phyloP scores from a whole-genome alignment of 1,140 invertebrate genomes.

The Leucophenga varia region DNA sequence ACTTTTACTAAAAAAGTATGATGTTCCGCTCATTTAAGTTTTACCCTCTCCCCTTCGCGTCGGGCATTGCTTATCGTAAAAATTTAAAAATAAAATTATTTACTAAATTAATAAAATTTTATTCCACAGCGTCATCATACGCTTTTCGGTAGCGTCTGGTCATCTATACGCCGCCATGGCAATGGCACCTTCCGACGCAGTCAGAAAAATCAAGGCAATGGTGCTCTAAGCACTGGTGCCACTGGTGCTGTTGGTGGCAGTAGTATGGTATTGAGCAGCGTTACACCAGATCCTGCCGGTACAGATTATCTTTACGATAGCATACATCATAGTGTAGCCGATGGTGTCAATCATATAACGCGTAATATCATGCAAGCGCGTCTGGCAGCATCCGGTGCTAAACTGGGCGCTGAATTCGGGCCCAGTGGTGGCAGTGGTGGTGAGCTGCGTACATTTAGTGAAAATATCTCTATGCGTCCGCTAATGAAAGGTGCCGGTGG shows the following conservation, averaged over 20 bases:
- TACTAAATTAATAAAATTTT: not conserved
- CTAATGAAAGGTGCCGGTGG: constrained; percentile 58
- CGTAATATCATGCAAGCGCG: constrained; percentile 58
- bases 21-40: no score
- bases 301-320: constrained; percentile 62
- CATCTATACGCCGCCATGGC: constrained; percentile 74
- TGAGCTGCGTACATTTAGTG: constrained; percentile 61
- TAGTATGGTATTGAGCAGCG: constrained; percentile 29
- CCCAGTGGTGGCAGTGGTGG: constrained; percentile 38
- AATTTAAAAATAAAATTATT: not conserved
- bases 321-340: constrained; percentile 62
- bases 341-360: constrained; percentile 64
- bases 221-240: constrained; percentile 29
- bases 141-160: constrained; percentile 93
- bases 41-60: no score
- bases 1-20: no score
- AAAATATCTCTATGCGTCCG: constrained; percentile 76
- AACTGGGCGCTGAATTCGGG: constrained; percentile 27
- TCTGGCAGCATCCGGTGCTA: constrained; percentile 34
- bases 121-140: constrained; percentile 87
- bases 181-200: constrained; percentile 46
- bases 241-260: constrained; percentile 30
- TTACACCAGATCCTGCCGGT: constrained; percentile 17
- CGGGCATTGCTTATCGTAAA: not conserved
- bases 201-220: constrained; percentile 42